Evolutionary conservation across 2,797 vertebrate species (phyloP).

Genomic region (Chrosomus eos): DNA sequence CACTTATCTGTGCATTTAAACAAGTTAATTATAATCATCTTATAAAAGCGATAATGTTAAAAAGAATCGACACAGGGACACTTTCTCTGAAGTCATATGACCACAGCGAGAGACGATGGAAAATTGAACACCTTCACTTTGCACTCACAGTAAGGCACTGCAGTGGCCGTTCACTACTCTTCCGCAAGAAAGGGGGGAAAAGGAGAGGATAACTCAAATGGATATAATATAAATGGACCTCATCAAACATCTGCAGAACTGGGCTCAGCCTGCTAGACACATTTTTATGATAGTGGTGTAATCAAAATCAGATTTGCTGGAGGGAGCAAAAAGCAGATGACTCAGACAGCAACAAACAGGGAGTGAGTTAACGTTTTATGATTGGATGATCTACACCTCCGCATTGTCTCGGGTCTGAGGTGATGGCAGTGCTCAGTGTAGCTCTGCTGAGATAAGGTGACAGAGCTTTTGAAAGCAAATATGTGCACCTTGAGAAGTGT

Average conservation of each 20-base stretch:
- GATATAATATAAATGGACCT: conserved; percentile 61
- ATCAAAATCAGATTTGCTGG: conserved; percentile 48
- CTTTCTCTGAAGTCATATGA: conserved; percentile 69
- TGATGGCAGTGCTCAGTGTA: background rate
- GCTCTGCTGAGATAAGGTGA: conserved; percentile 14
- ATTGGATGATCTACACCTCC: conserved; percentile 43
- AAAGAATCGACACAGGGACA: conserved; percentile 66
- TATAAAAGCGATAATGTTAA: conserved; percentile 68
- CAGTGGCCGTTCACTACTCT: conserved; percentile 38
- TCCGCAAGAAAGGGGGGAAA: conserved; percentile 57
- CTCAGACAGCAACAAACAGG: conserved; percentile 41
- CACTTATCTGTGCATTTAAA: conserved; percentile 72
- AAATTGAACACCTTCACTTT: conserved; percentile 58
- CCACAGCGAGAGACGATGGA: conserved; percentile 64
- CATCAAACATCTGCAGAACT: conserved; percentile 54
- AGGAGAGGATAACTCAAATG: conserved; percentile 39
- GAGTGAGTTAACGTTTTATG: conserved; percentile 48
- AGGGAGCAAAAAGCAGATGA: conserved; percentile 17
- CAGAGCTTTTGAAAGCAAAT: background rate
- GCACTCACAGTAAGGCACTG: conserved; percentile 68
- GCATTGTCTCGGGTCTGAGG: conserved; percentile 28
- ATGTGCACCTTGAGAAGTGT: background rate
- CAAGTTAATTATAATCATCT: conserved; percentile 66
- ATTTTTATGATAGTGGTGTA: conserved; percentile 44
- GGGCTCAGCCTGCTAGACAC: conserved; percentile 36